Evolutionary conservation across 2,888 invertebrate genomes (phyloP).

Genomic region (Brachypterus glaber): DNA sequence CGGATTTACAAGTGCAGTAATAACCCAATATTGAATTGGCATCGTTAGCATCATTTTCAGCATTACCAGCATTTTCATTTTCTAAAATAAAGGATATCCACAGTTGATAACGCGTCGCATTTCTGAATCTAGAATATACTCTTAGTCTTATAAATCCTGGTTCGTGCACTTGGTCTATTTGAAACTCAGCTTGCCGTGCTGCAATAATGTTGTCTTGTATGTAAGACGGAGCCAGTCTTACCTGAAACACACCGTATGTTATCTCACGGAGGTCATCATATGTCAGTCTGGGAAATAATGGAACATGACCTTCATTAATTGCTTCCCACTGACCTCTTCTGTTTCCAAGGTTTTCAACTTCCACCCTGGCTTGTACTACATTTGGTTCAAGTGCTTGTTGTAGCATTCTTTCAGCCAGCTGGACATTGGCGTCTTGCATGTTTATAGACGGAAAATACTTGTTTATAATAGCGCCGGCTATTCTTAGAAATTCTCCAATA

Average conservation of each 20-base stretch:
- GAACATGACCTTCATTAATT: slow-evolving; percentile 5
- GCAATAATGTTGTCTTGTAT: too few species aligned
- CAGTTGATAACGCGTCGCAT: too few species aligned
- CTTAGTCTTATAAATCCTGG: too few species aligned
- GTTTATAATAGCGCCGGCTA: slow-evolving; percentile 2
- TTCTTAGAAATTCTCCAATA: slow-evolving; percentile 1
- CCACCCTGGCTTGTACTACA: slow-evolving; percentile 8
- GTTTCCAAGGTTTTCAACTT: slow-evolving; percentile 6
- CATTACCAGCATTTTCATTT: too few species aligned
- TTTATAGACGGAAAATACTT: slow-evolving; percentile 8
- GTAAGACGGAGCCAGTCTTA: slow-evolving; percentile 5
- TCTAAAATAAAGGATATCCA: too few species aligned
- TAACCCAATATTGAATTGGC: too few species aligned
- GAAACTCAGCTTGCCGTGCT: too few species aligned
- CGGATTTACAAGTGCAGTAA: too few species aligned
- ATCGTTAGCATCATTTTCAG: too few species aligned
- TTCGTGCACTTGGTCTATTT: too few species aligned
- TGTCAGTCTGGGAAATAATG: slow-evolving; percentile 3
- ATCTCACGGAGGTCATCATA: slow-evolving; percentile 3
- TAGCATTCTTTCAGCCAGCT: slow-evolving; percentile 7
- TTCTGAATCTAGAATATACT: too few species aligned
- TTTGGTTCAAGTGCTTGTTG: slow-evolving; percentile 6
- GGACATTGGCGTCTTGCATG: slow-evolving; percentile 9
- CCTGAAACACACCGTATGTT: slow-evolving; percentile 4
- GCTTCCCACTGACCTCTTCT: slow-evolving; percentile 5